Evolutionary conservation across 2,113 vertebrate species (phyloP).

Genomic region (Lepus timidus): DNA sequence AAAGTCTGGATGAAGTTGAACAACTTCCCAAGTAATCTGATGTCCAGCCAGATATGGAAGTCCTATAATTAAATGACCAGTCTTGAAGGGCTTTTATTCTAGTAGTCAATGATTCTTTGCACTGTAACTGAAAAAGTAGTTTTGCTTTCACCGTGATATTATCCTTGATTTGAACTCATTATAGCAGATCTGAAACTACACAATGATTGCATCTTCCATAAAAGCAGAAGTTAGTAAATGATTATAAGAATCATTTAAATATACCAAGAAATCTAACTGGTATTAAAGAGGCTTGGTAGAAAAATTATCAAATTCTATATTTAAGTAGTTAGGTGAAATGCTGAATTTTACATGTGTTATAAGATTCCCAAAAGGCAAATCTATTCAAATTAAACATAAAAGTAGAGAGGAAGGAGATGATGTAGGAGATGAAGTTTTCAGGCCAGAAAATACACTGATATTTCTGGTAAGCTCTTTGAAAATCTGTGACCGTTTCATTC

Average conservation of each 20-base stretch:
- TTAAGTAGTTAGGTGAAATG: not conserved
- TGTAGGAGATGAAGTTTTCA: not conserved
- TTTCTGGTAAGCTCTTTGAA: constrained; percentile 80
- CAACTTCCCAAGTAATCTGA: not conserved
- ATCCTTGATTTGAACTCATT: constrained; percentile 4
- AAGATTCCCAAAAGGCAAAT: not conserved
- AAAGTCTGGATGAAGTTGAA: not conserved
- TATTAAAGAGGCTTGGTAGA: not conserved
- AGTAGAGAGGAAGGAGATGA: not conserved
- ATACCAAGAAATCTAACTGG: not conserved
- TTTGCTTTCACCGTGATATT: not conserved
- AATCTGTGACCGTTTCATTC: constrained; percentile 69
- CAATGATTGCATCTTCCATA: not conserved
- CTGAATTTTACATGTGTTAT: not conserved
- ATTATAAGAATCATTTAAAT: not conserved
- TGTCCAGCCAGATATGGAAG: not conserved
- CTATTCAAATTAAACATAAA: not conserved
- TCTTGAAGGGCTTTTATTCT: not conserved
- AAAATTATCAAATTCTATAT: not conserved
- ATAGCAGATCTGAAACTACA: not conserved
- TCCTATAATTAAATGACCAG: not conserved
- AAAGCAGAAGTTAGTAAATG: not conserved
- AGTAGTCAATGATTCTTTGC: not conserved
- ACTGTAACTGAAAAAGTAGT: not conserved
- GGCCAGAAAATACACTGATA: constrained; percentile 24